Evolutionary conservation across 2,888 invertebrate genomes (phyloP), one percentile per base, ranked within the genome.

Genomic region (Charanyca ferruginea): DNA sequence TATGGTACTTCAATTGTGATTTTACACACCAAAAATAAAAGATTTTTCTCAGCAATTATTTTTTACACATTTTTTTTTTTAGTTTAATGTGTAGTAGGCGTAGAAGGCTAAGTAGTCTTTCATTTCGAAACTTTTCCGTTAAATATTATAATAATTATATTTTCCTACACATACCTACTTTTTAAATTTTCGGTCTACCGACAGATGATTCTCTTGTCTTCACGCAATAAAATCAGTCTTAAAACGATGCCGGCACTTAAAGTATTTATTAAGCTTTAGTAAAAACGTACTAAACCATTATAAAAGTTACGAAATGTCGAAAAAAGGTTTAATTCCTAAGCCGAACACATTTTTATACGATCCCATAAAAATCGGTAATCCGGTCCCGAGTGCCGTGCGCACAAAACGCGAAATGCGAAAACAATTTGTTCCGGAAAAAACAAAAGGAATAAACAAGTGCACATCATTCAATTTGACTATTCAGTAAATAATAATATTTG

Each of bases 361-460:
- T 63, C 72, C 63, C 63, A 77, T 73, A 73, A 71, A 70, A 71
- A 73, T 77, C 54, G 35, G 72, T 77, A 77, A 73, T 77, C 73
- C 77, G 49, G 72, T 35, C 22, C 23, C 44, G 52, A 48, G 25
- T 41, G 52, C 60, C 25, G 55, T 20, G 47, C 28, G 35, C 57
- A 53, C 71, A 76, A 61, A 76, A 74, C 60, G 51, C 55, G 47
- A 73, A 78, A 78, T 66, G 48, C 66, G 48, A 77, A 73, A 64
- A 73, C 71, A 72, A 60, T 77, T 71, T 69, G 64, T 68, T 28
- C 47, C 49, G 66, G 41, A 67, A 72, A 64, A 83, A 75, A 77
- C 67, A 80, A 79, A 81, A 79, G 63, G 38, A 38, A 38, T 16
- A 38, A 38, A 38, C 38, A 38, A 16, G 1, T 38, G 38, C 16